Evolutionary conservation across 2,113 vertebrate genomes (phyloP).

Genomic region (Stigmatopora nigra): DNA sequence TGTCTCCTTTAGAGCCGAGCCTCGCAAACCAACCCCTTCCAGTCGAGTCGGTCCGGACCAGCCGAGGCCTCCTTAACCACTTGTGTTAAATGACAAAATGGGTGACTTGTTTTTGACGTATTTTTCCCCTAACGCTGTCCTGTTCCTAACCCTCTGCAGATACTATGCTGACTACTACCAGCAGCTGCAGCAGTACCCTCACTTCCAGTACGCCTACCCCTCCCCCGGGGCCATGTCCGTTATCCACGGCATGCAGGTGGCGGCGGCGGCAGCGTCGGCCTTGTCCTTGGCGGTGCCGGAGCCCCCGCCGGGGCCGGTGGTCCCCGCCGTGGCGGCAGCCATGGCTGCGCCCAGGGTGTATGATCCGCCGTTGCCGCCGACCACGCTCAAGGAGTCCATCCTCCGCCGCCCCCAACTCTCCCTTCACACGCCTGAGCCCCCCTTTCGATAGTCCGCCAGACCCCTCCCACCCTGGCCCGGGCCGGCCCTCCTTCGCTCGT

Average conservation of each 20-base stretch:
- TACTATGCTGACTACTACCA: constrained; percentile 77
- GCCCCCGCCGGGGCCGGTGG: constrained; percentile 69
- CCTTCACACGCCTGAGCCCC: constrained; percentile 77
- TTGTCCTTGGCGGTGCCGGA: constrained; percentile 51
- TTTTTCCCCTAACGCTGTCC: background rate
- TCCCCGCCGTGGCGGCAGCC: constrained; percentile 65
- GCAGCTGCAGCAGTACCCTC: constrained; percentile 72
- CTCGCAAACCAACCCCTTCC: too few species aligned
- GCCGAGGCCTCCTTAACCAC: too few species aligned
- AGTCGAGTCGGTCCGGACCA: too few species aligned
- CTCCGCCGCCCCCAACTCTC: constrained; percentile 77
- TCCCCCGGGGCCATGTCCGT: constrained; percentile 53
- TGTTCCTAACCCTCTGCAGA: constrained; percentile 37
- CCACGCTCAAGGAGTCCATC: constrained; percentile 75
- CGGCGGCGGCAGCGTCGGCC: constrained; percentile 34
- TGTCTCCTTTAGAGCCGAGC: too few species aligned
- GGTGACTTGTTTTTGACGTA: background rate
- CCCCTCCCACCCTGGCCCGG: constrained; percentile 1
- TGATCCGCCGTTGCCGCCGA: constrained; percentile 78
- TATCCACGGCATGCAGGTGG: constrained; percentile 54
- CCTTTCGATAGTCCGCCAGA: constrained; percentile 72
- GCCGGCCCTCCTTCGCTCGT: constrained; percentile 12
- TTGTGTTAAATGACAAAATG: background rate
- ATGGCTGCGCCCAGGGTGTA: constrained; percentile 74
- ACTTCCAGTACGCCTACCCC: constrained; percentile 73